Conservation (phyloP, 2,888 invertebrate species). For the Temnothorax unifasciatus region DNA sequence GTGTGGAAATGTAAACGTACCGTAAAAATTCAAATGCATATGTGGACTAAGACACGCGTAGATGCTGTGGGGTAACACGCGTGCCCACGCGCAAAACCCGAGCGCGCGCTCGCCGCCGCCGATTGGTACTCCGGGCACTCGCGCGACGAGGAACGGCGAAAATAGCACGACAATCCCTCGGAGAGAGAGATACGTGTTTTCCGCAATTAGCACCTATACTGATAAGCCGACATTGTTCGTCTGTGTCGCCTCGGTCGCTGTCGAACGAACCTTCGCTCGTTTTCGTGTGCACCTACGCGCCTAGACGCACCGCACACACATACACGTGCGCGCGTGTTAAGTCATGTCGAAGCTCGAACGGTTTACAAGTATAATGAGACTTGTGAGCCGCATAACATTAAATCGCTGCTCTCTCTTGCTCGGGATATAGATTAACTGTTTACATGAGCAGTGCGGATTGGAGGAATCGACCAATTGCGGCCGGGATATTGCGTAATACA, state of each 20-base stretch:
- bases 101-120: conserved; percentile 6
- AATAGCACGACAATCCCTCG: conserved; percentile 12
- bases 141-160: conserved; percentile 35
- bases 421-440: conserved; percentile 86
- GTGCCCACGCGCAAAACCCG: conserved; percentile 24
- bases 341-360: conserved; percentile 83
- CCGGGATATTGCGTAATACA: conserved; percentile 24
- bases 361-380: conserved; percentile 87
- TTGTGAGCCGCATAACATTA: conserved; percentile 86
- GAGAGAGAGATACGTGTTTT: conserved; percentile 29
- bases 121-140: conserved; percentile 50
- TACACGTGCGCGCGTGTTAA: conserved; percentile 54
- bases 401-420: conserved; percentile 83
- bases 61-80: conserved; percentile 1
- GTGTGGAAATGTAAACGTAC: conserved; percentile 66
- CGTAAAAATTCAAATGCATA: conserved; percentile 65
- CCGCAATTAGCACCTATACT: conserved; percentile 45
- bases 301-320: conserved; percentile 1
- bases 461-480: conserved; percentile 79
- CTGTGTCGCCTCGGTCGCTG: conserved; percentile 1
- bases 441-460: conserved; percentile 81
- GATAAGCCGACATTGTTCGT: conserved; percentile 23
- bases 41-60: not conserved
- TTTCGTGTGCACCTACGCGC: conserved; percentile 21
- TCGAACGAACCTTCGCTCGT: conserved; percentile 6